Evolutionary conservation across 1,140 invertebrate species (phyloP).

Genomic region (Tetragonula clypearis): DNA sequence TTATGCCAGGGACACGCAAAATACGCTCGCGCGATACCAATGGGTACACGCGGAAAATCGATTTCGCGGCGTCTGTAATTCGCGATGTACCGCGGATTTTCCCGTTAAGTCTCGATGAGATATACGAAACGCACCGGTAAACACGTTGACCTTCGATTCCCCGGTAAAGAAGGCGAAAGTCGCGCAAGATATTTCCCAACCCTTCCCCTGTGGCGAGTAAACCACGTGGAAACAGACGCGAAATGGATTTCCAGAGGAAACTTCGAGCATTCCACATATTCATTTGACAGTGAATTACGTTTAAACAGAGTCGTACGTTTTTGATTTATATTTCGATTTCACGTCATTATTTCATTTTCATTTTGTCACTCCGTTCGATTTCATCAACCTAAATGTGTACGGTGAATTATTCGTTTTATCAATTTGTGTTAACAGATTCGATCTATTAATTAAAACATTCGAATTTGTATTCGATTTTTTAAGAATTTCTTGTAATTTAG

Average conservation of each 20-base stretch:
- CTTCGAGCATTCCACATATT: not conserved
- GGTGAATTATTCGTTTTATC: too few relatives aligned
- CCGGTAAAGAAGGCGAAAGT: not conserved
- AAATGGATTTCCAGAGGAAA: not conserved
- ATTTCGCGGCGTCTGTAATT: not conserved
- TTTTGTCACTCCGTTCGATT: too few relatives aligned
- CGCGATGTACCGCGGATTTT: not conserved
- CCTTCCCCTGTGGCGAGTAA: not conserved
- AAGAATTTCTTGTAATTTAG: too few relatives aligned
- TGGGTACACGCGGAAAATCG: constrained; percentile 15
- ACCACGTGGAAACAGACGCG: not conserved
- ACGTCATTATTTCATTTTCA: too few relatives aligned
- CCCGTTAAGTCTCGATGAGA: too few relatives aligned
- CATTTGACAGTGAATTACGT: not conserved
- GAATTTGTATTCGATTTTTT: too few relatives aligned
- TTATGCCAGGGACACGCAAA: constrained; percentile 21
- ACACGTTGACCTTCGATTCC: not conserved
- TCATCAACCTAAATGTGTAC: too few relatives aligned
- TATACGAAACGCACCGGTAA: too few relatives aligned
- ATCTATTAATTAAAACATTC: too few relatives aligned
- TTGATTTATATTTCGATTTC: too few relatives aligned
- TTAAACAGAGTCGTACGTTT: too few relatives aligned
- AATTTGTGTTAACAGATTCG: too few relatives aligned
- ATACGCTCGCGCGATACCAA: not conserved
- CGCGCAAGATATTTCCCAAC: not conserved